These are phyloP conservation scores for Eupithecia inturbata DNA, from an alignment of 2,888 invertebrate genomes.

Conservation along the genomic window DNA sequence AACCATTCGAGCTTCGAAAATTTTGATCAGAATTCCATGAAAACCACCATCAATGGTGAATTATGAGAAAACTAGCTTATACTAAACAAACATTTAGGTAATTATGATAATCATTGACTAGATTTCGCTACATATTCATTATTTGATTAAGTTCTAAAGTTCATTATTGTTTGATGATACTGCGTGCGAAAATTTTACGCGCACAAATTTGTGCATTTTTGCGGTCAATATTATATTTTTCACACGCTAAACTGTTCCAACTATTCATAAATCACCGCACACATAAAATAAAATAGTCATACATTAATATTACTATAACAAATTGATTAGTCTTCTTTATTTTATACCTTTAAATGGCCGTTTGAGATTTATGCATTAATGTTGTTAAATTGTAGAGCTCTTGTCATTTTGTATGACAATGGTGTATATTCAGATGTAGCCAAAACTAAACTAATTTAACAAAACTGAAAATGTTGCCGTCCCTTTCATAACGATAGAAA, in stretches of 20 bases:
- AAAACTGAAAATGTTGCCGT: too few relatives aligned
- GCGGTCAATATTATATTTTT: not conserved
- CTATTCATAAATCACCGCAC: constrained; percentile 35
- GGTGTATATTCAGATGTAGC: too few relatives aligned
- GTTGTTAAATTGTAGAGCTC: not conserved
- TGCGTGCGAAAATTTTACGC: constrained; percentile 7
- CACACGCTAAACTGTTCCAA: constrained; percentile 15
- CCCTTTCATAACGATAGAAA: too few relatives aligned
- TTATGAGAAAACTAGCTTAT: constrained; percentile 52
- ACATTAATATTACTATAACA: constrained; percentile 35
- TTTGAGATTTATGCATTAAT: not conserved
- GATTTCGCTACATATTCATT: constrained; percentile 56
- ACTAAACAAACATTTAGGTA: constrained; percentile 51
- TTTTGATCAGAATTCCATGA: constrained; percentile 29
- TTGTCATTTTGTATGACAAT: not conserved
- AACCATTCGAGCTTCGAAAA: constrained; percentile 9
- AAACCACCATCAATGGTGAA: constrained; percentile 20
- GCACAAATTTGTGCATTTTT: not conserved
- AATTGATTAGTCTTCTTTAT: constrained; percentile 43
- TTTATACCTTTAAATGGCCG: constrained; percentile 50
- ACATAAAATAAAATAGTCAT: constrained; percentile 38
- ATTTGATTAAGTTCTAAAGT: constrained; percentile 56
- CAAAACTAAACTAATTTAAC: too few relatives aligned
- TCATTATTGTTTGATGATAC: constrained; percentile 20
- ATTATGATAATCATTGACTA: constrained; percentile 59